Evolutionary conservation across 2,113 vertebrate genomes (phyloP), one percentile per base, ranked within the genome.

Genomic region (Platichthys flesus): DNA sequence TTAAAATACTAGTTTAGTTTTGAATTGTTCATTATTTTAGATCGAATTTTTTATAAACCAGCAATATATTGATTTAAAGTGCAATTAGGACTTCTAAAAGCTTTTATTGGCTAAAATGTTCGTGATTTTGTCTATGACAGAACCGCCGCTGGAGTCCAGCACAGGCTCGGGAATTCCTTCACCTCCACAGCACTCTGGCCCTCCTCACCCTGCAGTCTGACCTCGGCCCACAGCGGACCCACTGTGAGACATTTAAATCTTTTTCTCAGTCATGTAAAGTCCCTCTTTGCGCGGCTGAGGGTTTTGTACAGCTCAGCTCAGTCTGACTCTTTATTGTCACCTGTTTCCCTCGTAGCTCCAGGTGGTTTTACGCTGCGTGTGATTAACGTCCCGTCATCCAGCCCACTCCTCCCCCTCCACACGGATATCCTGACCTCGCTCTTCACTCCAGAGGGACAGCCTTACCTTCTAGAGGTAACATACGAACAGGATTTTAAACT

Each of bases 141-240:
- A 98, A 98, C 74, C 98, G 98, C 8, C 95, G 98, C 15, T 99
- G 98, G 98, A 99, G 96, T 90, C 96, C 97, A 2, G 96, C 97
- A 23, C 98, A 99, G 88, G 96, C 98, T 8, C 96, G 98, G 1
- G 98, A 99, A 89, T 99, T 99, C 86, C 96, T 97, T 35, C 98
- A 96, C 83, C 96, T 99, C 58, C 98, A 99, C 92, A 98, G 95
- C 79, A 97, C 96, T 1, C 95, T 99, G 81, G 96, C 97, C 0
- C 90, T 98, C 18, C 94, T 99, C 52, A 96, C 98, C 71, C 90
- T 99, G 67, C 95, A 98, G 86, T 96, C 96, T 51, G 97, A 99
- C 2, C 90, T 98, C 84, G 93, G 93, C 55, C 91, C 94, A 20
- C 96, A 96, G 79, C 94, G 94, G 85, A 98, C 96, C 2, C 91